phyloP scores from a whole-genome alignment of 1,140 invertebrate species.

The Conus betulinus region DNA sequence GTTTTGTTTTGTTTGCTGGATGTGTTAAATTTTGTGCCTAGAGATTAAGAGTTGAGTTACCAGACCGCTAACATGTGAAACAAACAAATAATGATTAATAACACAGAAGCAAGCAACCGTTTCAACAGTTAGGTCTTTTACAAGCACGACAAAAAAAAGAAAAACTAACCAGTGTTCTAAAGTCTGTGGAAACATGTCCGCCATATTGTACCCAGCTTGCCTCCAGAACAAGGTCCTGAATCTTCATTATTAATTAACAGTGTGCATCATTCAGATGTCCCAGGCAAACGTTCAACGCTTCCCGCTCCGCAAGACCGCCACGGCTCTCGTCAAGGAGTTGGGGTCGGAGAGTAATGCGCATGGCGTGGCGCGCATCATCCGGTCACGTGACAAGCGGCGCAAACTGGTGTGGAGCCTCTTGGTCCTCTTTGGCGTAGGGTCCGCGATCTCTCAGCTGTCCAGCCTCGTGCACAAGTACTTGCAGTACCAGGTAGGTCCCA shows the following conservation, averaged over 20 bases:
- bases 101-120: no score
- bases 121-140: no score
- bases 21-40: no score
- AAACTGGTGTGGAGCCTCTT: slow-evolving; percentile 70
- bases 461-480: slow-evolving; percentile 67
- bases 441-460: slow-evolving; percentile 68
- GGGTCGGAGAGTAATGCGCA: slow-evolving; percentile 71
- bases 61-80: no score
- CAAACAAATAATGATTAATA: no score
- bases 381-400: slow-evolving; percentile 63
- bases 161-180: no score
- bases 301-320: slow-evolving; percentile 44
- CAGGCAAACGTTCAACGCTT: not conserved
- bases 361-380: slow-evolving; percentile 69
- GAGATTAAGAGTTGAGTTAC: no score
- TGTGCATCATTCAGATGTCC: not conserved
- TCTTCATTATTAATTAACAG: not conserved
- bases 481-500: slow-evolving; percentile 50
- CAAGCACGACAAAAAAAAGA: no score
- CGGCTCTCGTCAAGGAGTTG: slow-evolving; percentile 64
- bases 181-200: no score
- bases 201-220: no score
- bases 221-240: no score
- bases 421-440: slow-evolving; percentile 69
- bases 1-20: no score